Evolutionary conservation across 2,797 vertebrate species (phyloP).

Genomic region (Catostomus latipinnis): DNA sequence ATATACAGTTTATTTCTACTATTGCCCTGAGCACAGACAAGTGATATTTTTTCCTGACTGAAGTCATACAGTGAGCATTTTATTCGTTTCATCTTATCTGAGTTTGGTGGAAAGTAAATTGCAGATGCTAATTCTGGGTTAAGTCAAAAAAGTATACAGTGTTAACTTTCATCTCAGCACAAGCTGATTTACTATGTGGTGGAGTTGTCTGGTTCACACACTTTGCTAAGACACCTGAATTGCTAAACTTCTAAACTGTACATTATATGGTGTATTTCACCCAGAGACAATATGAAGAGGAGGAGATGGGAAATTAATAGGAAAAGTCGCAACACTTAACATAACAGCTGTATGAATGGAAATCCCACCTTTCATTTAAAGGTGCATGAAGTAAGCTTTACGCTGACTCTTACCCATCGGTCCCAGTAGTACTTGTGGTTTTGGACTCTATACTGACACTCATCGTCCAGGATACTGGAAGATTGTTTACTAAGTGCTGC

Average conservation of each 20-base stretch:
- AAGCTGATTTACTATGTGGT: conserved; percentile 20
- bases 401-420: too few species aligned
- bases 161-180: conserved; percentile 21
- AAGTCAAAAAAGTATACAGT: conserved; percentile 35
- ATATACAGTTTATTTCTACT: conserved; percentile 1
- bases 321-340: too few species aligned
- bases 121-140: conserved; percentile 28
- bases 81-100: conserved; percentile 44
- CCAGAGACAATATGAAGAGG: too few species aligned
- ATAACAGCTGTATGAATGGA: too few species aligned
- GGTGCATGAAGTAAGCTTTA: too few species aligned
- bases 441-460: too few species aligned
- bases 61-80: conserved; percentile 41
- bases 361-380: too few species aligned
- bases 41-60: conserved; percentile 9
- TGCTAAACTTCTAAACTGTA: not conserved
- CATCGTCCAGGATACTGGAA: too few species aligned
- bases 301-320: too few species aligned
- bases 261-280: not conserved
- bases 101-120: conserved; percentile 39
- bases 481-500: too few species aligned
- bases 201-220: conserved; percentile 1
- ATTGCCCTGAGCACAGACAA: conserved; percentile 9
- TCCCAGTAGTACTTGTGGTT: too few species aligned
- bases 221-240: not conserved